A percentile compares a stretch with the other conserved stretches of the same genome.
phyloP scores from a whole-genome alignment of 2,113 vertebrate genomes.

The Coturnix japonica region DNA sequence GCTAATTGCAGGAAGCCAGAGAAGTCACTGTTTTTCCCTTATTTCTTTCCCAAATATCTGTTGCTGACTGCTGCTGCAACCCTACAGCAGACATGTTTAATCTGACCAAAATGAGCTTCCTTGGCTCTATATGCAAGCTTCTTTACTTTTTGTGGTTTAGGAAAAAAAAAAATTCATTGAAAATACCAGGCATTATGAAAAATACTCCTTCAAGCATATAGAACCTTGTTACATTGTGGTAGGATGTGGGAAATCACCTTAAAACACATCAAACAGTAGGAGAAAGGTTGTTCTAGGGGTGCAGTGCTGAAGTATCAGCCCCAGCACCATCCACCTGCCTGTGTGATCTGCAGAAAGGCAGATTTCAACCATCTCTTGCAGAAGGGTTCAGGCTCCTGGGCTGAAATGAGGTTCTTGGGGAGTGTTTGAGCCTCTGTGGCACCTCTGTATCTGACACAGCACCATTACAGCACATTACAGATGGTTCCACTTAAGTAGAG shows the following conservation, averaged over 20 bases:
- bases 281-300: background rate
- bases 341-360: background rate
- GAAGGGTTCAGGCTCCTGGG: background rate
- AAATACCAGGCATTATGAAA: background rate
- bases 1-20: rapidly evolving
- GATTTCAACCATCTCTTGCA: background rate
- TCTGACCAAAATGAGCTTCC: background rate
- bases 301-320: background rate
- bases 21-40: background rate
- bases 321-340: rapidly evolving
- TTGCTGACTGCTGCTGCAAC: background rate
- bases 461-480: background rate
- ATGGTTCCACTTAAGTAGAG: background rate
- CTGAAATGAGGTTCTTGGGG: rapidly evolving
- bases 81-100: background rate
- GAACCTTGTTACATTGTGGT: background rate
- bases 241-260: background rate
- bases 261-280: background rate
- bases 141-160: background rate
- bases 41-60: background rate
- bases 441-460: background rate
- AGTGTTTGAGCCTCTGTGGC: background rate
- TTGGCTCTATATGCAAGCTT: background rate
- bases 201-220: background rate
- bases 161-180: background rate